Percentiles rank a stretch among this genome's conserved stretches.
Evolutionary conservation across 1,140 invertebrate species (phyloP).

Genomic region (Homalodisca vitripennis): DNA sequence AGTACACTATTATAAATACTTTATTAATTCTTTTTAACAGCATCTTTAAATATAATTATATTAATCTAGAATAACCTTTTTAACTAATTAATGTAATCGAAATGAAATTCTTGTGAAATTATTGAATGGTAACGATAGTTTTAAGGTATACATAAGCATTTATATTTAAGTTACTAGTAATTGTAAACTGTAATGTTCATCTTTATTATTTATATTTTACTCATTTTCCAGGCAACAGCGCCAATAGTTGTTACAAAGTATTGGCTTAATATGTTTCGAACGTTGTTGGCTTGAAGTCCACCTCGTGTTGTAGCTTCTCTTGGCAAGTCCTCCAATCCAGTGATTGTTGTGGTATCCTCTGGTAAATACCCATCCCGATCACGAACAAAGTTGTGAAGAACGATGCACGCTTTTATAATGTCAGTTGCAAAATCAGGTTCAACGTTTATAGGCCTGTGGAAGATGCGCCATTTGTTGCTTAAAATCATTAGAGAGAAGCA

Average conservation of each 20-base stretch:
- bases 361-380: conserved; percentile 36
- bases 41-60: no score
- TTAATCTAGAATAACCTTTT: no score
- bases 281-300: not conserved
- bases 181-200: no score
- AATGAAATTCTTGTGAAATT: no score
- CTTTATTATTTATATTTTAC: not conserved
- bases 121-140: no score
- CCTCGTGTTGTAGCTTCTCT: not conserved
- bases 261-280: not conserved
- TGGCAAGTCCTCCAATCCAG: not conserved
- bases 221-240: not conserved
- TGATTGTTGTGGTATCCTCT: conserved; percentile 37
- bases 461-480: not conserved
- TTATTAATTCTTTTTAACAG: no score
- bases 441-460: not conserved
- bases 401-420: conserved; percentile 41
- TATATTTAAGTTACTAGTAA: no score
- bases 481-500: no score
- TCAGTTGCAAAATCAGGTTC: conserved; percentile 18
- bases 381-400: conserved; percentile 43
- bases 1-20: no score
- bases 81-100: no score
- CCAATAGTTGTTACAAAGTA: not conserved
- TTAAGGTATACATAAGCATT: no score